Conservation (phyloP, 2,113 vertebrate species). For the Python bivittatus region DNA sequence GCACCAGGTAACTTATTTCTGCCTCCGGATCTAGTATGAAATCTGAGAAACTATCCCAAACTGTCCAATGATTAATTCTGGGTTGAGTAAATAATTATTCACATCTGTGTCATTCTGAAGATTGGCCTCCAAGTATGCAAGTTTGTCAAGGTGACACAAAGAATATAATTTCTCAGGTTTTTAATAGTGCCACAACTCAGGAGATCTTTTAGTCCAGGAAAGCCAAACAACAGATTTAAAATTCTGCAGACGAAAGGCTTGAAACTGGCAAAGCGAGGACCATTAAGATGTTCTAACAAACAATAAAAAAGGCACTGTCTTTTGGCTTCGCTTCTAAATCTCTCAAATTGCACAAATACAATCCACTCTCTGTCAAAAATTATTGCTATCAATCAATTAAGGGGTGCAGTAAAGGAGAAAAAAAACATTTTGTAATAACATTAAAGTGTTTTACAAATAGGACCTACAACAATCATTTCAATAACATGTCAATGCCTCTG, state of each 20-base stretch:
- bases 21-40: not conserved
- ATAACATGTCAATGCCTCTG: not conserved
- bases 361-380: conserved; percentile 29
- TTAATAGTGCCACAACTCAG: not conserved
- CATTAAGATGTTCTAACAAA: not conserved
- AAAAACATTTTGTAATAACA: conserved; percentile 34
- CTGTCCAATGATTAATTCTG: not conserved
- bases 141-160: conserved; percentile 8
- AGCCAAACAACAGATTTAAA: conserved; percentile 6
- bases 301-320: conserved; percentile 19
- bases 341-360: conserved; percentile 13
- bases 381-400: conserved; percentile 39
- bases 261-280: conserved; percentile 30
- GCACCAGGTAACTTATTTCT: not conserved
- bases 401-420: not conserved
- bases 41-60: not conserved
- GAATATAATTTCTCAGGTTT: not conserved
- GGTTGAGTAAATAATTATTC: not conserved
- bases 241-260: not conserved
- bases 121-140: not conserved
- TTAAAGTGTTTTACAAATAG: not conserved
- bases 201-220: not conserved
- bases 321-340: conserved; percentile 4
- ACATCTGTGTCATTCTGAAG: not conserved
- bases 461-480: not conserved